A percentile compares a stretch with the other conserved stretches of the same genome.
Evolutionary conservation across 2,797 vertebrate species (phyloP).

Genomic region (Lycodopsis pacificus): DNA sequence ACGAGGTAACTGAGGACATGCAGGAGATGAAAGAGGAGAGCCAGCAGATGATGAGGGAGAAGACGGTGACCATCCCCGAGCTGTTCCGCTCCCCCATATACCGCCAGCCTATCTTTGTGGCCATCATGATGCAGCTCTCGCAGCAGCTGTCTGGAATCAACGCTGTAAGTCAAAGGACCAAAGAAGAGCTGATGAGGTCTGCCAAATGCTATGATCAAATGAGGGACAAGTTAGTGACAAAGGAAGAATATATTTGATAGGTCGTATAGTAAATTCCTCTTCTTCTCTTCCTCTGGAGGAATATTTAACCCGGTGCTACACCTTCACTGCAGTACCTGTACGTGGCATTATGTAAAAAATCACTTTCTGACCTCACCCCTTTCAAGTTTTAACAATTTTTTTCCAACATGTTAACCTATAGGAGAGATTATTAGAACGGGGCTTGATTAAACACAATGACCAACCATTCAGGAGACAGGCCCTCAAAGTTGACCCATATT

Average conservation of each 20-base stretch:
- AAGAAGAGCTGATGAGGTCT: neutral
- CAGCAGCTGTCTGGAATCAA: slow-evolving; percentile 98
- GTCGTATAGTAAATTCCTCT: neutral
- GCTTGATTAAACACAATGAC: no score
- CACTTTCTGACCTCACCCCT: no score
- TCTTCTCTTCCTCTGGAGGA: neutral
- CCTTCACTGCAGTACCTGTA: neutral
- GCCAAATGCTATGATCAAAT: neutral
- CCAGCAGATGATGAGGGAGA: slow-evolving; percentile 95
- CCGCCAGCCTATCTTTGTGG: slow-evolving; percentile 92
- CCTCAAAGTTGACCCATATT: no score
- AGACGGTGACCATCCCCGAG: slow-evolving; percentile 93
- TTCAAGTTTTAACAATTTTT: no score
- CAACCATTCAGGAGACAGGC: no score
- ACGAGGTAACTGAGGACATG: slow-evolving; percentile 91
- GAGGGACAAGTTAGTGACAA: neutral
- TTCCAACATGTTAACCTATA: neutral
- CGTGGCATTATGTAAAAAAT: no score
- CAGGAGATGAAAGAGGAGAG: slow-evolving; percentile 98
- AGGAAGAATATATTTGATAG: neutral
- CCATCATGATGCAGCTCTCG: slow-evolving; percentile 93
- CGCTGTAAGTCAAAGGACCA: slow-evolving; percentile 85
- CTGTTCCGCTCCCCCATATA: slow-evolving; percentile 91
- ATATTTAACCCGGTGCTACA: neutral
- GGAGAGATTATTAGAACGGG: neutral